Evolutionary conservation across 2,113 vertebrate species (phyloP).

Genomic region (Chunga burmeisteri): DNA sequence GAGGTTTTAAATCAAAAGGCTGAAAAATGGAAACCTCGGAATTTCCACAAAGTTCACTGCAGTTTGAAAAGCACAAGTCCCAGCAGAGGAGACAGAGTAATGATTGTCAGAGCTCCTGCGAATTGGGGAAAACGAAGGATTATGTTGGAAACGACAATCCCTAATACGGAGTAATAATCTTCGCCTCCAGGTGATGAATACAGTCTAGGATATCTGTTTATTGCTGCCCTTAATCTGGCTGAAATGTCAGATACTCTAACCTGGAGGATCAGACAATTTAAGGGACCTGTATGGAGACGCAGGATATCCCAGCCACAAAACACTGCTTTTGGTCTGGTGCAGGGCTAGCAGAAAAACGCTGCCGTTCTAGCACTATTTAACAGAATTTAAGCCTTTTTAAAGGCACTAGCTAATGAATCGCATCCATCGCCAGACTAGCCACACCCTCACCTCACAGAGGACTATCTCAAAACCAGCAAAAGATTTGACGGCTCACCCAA

Average conservation of each 20-base stretch:
- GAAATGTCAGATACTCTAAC: neutral
- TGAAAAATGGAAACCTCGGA: constrained; percentile 53
- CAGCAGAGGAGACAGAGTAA: constrained; percentile 20
- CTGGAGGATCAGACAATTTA: neutral
- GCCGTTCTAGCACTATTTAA: neutral
- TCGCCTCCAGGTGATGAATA: neutral
- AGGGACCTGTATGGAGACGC: fast-evolving
- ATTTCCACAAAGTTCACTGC: constrained; percentile 23
- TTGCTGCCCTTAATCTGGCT: neutral
- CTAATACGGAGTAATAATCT: neutral
- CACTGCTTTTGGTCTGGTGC: neutral
- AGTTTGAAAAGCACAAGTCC: constrained; percentile 50
- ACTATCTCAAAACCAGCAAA: neutral
- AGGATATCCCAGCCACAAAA: neutral
- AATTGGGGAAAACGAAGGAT: neutral
- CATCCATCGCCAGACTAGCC: neutral
- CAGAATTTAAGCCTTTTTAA: neutral
- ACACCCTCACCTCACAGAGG: neutral
- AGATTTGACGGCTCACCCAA: neutral
- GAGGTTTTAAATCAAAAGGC: constrained; percentile 66
- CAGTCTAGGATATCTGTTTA: neutral
- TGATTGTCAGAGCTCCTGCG: constrained; percentile 2
- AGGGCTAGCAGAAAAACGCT: neutral
- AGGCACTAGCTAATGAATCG: neutral
- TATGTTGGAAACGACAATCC: neutral